phyloP scores from a whole-genome alignment of 2,888 invertebrate species.

The Dysmachus trigonus region DNA sequence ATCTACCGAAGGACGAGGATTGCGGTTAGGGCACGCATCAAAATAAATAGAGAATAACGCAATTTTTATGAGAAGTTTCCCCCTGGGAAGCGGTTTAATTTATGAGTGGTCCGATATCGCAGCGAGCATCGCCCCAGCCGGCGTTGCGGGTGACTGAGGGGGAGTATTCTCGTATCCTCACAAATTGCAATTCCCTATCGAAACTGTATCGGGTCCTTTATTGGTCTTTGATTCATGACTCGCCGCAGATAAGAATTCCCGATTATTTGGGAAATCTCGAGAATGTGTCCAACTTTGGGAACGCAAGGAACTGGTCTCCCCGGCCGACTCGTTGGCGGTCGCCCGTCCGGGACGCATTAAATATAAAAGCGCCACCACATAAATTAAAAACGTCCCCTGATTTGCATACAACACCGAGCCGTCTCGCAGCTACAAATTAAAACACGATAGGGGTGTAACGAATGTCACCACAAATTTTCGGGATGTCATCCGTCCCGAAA shows the following conservation, averaged over 20 bases:
- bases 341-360: neutral
- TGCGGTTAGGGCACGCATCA: conserved; percentile 1
- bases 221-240: conserved; percentile 23
- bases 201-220: conserved; percentile 6
- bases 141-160: neutral
- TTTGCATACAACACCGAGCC: conserved; percentile 30
- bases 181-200: conserved; percentile 31
- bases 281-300: neutral
- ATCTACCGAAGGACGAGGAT: neutral
- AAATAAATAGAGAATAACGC: conserved; percentile 27
- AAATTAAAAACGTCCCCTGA: conserved; percentile 34
- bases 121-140: neutral
- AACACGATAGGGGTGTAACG: conserved; percentile 44
- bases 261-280: neutral
- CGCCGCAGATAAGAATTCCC: neutral
- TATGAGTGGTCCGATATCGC: conserved; percentile 24
- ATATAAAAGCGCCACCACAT: neutral
- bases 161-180: neutral
- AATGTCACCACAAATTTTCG: conserved; percentile 47
- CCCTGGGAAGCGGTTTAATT: conserved; percentile 21
- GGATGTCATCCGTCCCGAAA: conserved; percentile 24
- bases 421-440: conserved; percentile 42
- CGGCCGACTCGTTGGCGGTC: neutral
- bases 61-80: conserved; percentile 38
- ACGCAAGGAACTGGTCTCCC: neutral